Evolutionary conservation across 53 echinoderm and acorn worm species (phyloP).

Genomic region (Crossaster papposus): DNA sequence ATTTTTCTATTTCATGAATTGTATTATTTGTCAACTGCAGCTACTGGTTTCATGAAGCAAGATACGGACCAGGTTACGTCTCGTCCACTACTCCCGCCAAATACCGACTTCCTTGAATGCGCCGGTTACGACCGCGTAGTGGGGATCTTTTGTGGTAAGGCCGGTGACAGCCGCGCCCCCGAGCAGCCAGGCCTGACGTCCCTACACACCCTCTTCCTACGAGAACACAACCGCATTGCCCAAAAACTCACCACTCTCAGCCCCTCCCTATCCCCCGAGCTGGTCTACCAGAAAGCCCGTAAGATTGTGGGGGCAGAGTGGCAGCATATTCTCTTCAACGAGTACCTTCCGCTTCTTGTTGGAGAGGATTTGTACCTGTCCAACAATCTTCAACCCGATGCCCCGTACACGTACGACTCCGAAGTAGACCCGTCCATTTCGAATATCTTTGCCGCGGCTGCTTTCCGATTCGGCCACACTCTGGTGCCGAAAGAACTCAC

Average conservation of each 20-base stretch:
- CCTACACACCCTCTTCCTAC: conserved; percentile 76
- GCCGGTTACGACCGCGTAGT: conserved; percentile 1
- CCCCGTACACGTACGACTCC: conserved; percentile 42
- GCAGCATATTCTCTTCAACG: conserved; percentile 73
- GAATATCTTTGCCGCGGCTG: conserved; percentile 79
- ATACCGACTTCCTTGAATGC: conserved; percentile 1
- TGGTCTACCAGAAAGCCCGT: conserved; percentile 66
- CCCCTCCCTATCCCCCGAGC: conserved; percentile 11
- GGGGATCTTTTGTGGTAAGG: conserved; percentile 41
- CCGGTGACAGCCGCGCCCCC: conserved; percentile 79
- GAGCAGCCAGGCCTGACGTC: conserved; percentile 82
- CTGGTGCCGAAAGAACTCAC: conserved; percentile 56
- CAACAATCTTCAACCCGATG: background rate
- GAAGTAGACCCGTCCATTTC: conserved; percentile 61
- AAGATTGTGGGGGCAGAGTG: conserved; percentile 72
- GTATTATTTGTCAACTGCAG: background rate
- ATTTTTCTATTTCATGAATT: too few relatives aligned
- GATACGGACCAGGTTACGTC: background rate
- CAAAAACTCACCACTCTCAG: conserved; percentile 49
- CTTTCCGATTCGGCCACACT: conserved; percentile 83
- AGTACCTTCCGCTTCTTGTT: conserved; percentile 62
- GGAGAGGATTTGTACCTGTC: conserved; percentile 32
- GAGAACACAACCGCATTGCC: conserved; percentile 80
- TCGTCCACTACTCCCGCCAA: conserved; percentile 24
- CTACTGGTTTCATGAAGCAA: background rate